Evolutionary conservation across 2,797 vertebrate species (phyloP), one percentile per base, ranked within the genome.

Genomic region (Anniella stebbinsi): DNA sequence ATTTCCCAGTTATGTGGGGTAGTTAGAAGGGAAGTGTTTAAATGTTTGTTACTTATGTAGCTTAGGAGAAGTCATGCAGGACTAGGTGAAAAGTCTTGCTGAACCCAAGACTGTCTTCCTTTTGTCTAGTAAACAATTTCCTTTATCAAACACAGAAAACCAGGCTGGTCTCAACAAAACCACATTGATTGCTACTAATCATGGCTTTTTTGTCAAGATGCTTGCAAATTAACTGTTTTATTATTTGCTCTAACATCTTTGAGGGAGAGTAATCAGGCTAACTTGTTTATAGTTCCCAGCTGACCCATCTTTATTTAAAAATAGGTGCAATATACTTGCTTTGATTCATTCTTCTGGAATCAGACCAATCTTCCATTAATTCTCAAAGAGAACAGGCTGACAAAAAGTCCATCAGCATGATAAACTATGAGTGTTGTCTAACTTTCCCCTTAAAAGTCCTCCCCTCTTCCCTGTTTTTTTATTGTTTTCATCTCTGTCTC

Each of bases 111-210:
- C 4, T 38, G 72, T 23, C 23, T 67, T 66, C 41, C 21, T 13
- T 84, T 89, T 80, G 12, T 57, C 33, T n/a, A 45, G 11, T 28
- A 48, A 90, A 63, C 33, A 51, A 81, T 30, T 89, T 63, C 36
- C 17, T 86, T 81, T 51, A 75, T 87, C n/a, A 70, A 21, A 89
- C 84, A 69, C 13, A 38, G 54, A 73, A 63, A 60, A 86, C 12
- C 6, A 72, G 45, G 23, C n/a, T 82, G 63, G 8, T 75, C 18
- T 54, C 33, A 73, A 41, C 86, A 87, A 90, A 83, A 28, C 41
- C n/a, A n/a, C 51, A 41, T 2, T 87, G 84, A 90, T 83, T 76
- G 84, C n/a, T 87, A 57, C n/a, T 87, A 83, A 87, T 90, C 89
- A 87, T 54, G 33, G 25, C 21, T 67, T 87, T 82, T 90, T 87